A percentile compares a stretch with the other conserved stretches of the same genome.
Conservation (phyloP, 2,797 vertebrate genomes). For the Huso huso region DNA sequence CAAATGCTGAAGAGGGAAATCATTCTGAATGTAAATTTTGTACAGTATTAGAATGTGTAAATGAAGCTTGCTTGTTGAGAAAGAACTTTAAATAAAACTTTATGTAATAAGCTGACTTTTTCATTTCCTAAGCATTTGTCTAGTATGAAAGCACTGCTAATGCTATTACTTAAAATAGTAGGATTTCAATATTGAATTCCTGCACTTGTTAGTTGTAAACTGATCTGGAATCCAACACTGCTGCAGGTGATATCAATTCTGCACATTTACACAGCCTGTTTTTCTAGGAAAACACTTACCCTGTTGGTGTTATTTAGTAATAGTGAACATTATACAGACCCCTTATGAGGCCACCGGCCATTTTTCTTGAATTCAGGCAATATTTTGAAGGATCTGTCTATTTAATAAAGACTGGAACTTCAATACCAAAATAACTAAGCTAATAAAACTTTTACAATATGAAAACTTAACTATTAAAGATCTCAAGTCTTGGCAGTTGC, state of each 20-base stretch:
- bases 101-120: constrained; percentile 60
- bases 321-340: too few species aligned
- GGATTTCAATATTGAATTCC: background rate
- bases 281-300: background rate
- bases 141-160: too few species aligned
- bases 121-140: background rate
- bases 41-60: constrained; percentile 73
- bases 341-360: too few species aligned
- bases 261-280: background rate
- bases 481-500: too few species aligned
- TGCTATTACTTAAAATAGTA: background rate
- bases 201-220: background rate
- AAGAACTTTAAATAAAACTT: constrained; percentile 75
- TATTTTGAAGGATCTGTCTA: too few species aligned
- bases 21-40: constrained; percentile 67
- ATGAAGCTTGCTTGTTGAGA: constrained; percentile 74
- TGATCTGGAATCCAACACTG: background rate
- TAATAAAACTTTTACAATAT: too few species aligned
- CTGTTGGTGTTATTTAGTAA: background rate
- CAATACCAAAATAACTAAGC: too few species aligned
- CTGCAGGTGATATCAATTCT: background rate
- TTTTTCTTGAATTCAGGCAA: too few species aligned
- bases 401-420: too few species aligned
- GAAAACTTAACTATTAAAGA: too few species aligned
- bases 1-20: background rate